Evolutionary conservation across 2,888 invertebrate genomes (phyloP).

Genomic region (Andrena bicolor): DNA sequence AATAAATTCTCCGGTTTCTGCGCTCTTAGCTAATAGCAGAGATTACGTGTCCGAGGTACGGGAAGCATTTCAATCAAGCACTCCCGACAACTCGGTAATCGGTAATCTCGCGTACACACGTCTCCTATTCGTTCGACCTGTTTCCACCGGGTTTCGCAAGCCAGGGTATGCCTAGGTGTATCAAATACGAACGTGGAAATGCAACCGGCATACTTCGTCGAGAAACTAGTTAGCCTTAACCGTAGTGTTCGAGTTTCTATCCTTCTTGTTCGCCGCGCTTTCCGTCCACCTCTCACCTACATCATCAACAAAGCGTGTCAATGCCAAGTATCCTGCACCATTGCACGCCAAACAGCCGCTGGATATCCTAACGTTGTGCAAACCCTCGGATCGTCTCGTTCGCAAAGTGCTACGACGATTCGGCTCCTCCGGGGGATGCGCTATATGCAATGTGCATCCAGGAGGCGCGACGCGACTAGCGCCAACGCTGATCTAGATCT

Average conservation of each 20-base stretch:
- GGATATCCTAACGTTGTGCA: background rate
- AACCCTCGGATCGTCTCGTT: background rate
- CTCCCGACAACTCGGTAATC: slow-evolving; percentile 44
- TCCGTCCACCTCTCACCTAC: slow-evolving; percentile 56
- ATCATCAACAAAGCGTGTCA: slow-evolving; percentile 65
- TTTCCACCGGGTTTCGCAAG: slow-evolving; percentile 64
- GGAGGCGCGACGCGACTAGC: no score
- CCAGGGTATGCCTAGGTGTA: slow-evolving; percentile 28
- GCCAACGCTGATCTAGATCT: no score
- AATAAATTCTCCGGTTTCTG: background rate
- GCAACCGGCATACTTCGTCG: slow-evolving; percentile 54
- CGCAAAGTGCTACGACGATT: background rate
- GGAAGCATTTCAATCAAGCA: slow-evolving; percentile 17
- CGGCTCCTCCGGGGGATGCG: background rate
- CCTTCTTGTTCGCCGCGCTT: slow-evolving; percentile 46
- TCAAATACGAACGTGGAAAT: slow-evolving; percentile 67
- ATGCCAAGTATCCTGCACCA: slow-evolving; percentile 68
- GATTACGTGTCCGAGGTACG: background rate
- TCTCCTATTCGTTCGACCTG: slow-evolving; percentile 50
- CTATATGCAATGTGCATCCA: no score
- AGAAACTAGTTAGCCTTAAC: slow-evolving; percentile 74
- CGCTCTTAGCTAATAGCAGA: background rate
- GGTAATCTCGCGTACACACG: slow-evolving; percentile 12
- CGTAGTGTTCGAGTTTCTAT: slow-evolving; percentile 69
- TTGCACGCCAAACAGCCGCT: background rate